Evolutionary conservation across 2,797 vertebrate genomes (phyloP), one percentile per base, ranked within the genome.

Genomic region (Telmatherina bonti): DNA sequence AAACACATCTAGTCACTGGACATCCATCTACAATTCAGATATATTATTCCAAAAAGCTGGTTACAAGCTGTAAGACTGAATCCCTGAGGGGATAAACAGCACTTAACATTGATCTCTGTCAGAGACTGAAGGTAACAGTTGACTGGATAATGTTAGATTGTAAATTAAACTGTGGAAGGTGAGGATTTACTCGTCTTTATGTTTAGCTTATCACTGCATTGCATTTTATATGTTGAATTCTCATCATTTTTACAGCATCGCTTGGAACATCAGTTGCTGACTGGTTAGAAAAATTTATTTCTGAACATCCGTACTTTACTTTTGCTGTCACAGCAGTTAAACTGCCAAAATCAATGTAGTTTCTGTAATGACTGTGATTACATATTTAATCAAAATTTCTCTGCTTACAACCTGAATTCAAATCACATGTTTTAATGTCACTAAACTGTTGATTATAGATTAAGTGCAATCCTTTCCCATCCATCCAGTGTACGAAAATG

Each of bases 1-100:
- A 79, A 62, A 76, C 59, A 30, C 65, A 51, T n/a, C 15, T 20
- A 63, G 49, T 45, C 38, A 56, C 49, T 83, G 57, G 62, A 72
- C 35, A 56, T 75, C 47, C 45, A 11, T 26, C 35, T 51, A 60
- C 43, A 61, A 41, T 45, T 49, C 60, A 35, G 30, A 35, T 36
- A 26, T 31, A 12, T 70, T 71, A 79, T 81, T 63, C 64, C 47
- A 79, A 54, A 58, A 63, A 27, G 24, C 7, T 26, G 16, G 31
- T 53, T 54, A 68, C 49, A 49, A 13, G 35, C 54, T 24, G 53
- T 31, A 30, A 12, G 30, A 67, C 55, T 35, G 38, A 56, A 10
- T 20, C 57, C 54, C 72, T 9, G 43, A 64, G 59, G 60, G 58
- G 31, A 71, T n/a, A 24, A 67, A 67, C 55, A 67, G 54, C 54